Evolutionary conservation across 2,888 invertebrate genomes (phyloP).

Genomic region (Notodonta dromedarius): DNA sequence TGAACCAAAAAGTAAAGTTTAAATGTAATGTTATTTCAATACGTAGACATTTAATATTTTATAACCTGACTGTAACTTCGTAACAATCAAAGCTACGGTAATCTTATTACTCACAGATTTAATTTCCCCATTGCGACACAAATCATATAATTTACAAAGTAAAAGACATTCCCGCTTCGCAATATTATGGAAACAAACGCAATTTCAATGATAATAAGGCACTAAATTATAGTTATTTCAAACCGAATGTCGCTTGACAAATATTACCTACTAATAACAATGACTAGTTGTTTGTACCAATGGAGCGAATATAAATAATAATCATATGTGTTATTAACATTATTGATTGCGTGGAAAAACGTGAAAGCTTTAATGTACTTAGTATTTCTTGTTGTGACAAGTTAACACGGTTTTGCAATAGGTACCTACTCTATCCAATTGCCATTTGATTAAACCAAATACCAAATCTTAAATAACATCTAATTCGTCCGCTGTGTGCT

Average conservation of each 20-base stretch:
- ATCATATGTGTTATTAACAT: slow-evolving; percentile 8
- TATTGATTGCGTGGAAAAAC: neutral
- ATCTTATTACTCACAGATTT: slow-evolving; percentile 15
- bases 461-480: neutral
- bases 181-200: slow-evolving; percentile 38
- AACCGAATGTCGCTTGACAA: slow-evolving; percentile 41
- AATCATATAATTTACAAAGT: slow-evolving; percentile 26
- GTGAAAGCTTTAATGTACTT: neutral
- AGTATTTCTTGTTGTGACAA: neutral
- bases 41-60: neutral
- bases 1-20: neutral
- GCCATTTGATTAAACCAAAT: neutral
- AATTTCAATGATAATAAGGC: slow-evolving; percentile 46
- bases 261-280: slow-evolving; percentile 28
- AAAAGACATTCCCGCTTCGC: slow-evolving; percentile 27
- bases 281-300: slow-evolving; percentile 30
- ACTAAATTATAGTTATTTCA: slow-evolving; percentile 47
- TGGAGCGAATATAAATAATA: slow-evolving; percentile 27
- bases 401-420: neutral
- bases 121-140: slow-evolving; percentile 16
- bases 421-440: neutral
- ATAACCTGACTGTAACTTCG: neutral
- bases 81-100: neutral
- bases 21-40: neutral
- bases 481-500: slow-evolving; percentile 3